phyloP scores from a whole-genome alignment of 2,113 vertebrate species.

The Dendrocopos noguchii region DNA sequence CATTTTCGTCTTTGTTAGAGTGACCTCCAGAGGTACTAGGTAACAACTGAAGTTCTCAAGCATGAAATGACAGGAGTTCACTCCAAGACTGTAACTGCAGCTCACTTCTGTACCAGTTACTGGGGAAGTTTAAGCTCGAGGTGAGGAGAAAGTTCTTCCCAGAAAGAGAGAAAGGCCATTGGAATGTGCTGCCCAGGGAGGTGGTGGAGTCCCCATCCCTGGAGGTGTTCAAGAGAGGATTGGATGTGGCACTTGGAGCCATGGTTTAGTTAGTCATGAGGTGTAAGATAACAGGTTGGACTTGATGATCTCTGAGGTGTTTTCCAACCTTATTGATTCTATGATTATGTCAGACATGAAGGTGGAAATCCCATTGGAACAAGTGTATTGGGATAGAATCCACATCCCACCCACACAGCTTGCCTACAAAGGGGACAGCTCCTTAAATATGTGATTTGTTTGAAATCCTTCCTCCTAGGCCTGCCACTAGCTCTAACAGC shows the following conservation, averaged over 20 bases:
- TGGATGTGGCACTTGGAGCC: too few species aligned
- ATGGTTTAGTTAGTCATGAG: too few species aligned
- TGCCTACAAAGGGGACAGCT: not conserved
- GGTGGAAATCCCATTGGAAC: not conserved
- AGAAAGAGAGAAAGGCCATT: too few species aligned
- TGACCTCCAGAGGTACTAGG: constrained; percentile 67
- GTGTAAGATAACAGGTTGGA: too few species aligned
- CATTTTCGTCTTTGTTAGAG: constrained; percentile 60
- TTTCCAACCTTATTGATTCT: too few species aligned
- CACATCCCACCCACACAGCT: not conserved
- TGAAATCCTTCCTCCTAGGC: not conserved
- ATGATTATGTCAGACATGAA: fast-evolving
- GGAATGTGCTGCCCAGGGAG: too few species aligned
- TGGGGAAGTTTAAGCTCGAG: not conserved
- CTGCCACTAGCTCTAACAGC: not conserved
- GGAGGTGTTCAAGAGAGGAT: too few species aligned
- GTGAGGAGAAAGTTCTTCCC: too few species aligned
- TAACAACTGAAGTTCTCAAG: constrained; percentile 48
- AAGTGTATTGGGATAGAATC: not conserved
- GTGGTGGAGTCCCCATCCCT: too few species aligned
- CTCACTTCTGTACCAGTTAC: fast-evolving
- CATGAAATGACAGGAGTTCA: not conserved
- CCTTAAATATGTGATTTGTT: not conserved
- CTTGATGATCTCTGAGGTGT: too few species aligned
- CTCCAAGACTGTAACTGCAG: fast-evolving